Conservation (phyloP, 2,113 vertebrate species). For the Axis porcinus region DNA sequence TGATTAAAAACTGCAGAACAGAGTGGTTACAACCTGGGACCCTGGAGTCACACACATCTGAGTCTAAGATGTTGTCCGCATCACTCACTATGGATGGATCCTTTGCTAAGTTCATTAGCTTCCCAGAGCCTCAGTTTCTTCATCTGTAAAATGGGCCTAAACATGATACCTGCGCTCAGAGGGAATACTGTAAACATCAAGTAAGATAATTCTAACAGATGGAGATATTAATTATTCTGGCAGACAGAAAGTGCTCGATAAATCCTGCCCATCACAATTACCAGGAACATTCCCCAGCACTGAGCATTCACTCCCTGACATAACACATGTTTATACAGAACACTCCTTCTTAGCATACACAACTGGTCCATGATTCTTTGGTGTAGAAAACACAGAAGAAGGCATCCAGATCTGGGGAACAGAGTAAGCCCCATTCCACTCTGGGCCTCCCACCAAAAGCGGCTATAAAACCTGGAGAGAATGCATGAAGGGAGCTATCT, state of each 20-base stretch:
- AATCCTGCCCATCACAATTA: not conserved
- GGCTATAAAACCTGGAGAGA: too few relatives aligned
- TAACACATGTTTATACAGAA: not conserved
- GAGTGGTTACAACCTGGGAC: fast-evolving
- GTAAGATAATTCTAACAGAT: not conserved
- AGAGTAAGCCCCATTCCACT: too few relatives aligned
- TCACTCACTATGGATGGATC: not conserved
- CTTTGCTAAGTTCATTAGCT: not conserved
- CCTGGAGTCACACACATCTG: not conserved
- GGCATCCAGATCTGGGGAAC: not conserved
- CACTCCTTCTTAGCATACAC: not conserved
- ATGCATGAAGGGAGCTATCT: not conserved
- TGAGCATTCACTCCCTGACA: not conserved
- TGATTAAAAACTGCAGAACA: fast-evolving
- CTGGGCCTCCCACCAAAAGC: not conserved
- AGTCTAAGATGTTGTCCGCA: not conserved
- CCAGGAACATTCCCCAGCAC: not conserved
- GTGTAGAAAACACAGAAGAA: not conserved
- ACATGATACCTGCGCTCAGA: not conserved
- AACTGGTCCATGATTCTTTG: not conserved
- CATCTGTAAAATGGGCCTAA: not conserved
- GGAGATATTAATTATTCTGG: not conserved
- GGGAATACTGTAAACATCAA: not conserved
- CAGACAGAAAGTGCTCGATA: not conserved
- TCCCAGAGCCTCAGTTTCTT: not conserved